Conservation (phyloP, 2,888 invertebrate genomes). For the Chloromyia formosa region DNA sequence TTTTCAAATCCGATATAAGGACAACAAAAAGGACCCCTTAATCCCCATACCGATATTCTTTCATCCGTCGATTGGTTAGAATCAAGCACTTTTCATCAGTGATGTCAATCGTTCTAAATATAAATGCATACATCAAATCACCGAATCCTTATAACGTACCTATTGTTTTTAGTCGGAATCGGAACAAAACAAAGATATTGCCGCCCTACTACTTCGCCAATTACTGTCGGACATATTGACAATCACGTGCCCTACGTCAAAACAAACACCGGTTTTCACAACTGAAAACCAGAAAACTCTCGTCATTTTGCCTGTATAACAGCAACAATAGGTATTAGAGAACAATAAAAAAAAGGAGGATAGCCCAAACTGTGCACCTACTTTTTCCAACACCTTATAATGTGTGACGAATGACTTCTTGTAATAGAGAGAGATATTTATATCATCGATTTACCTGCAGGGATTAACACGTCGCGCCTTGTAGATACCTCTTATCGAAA, state of each 20-base stretch:
- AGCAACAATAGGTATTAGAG: constrained; percentile 1
- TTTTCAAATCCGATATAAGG: too few species aligned
- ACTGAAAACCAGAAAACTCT: neutral
- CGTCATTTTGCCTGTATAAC: constrained; percentile 1
- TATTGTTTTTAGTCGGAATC: too few species aligned
- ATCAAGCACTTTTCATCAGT: too few species aligned
- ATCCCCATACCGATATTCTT: too few species aligned
- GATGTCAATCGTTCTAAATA: too few species aligned
- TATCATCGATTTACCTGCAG: constrained; percentile 20
- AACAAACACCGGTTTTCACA: neutral
- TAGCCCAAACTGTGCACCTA: constrained; percentile 11
- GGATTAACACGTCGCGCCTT: constrained; percentile 9
- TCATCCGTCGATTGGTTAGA: too few species aligned
- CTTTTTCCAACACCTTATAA: neutral
- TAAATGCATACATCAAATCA: too few species aligned
- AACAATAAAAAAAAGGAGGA: constrained; percentile 10
- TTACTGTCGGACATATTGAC: neutral
- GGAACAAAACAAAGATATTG: too few species aligned
- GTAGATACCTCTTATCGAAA: neutral
- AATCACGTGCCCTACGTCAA: constrained; percentile 31
- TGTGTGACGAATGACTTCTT: constrained; percentile 30
- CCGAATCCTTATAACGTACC: too few species aligned
- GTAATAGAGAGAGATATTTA: constrained; percentile 16
- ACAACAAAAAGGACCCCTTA: too few species aligned
- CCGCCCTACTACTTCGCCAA: too few species aligned